phyloP scores from a whole-genome alignment of 2,888 invertebrate genomes.

The Drepanosiphum platanoidis region DNA sequence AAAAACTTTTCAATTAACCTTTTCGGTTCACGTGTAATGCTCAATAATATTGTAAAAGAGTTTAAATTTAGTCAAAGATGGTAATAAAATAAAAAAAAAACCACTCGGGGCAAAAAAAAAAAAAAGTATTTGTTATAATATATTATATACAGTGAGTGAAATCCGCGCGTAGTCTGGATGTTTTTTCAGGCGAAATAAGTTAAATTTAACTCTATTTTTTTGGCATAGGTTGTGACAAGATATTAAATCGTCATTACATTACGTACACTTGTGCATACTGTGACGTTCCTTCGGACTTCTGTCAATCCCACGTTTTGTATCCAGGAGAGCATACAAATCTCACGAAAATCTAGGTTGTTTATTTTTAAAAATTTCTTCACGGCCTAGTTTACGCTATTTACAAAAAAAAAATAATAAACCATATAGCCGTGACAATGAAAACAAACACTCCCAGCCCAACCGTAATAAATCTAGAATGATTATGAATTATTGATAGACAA shows the following conservation, averaged over 20 bases:
- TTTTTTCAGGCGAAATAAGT: slow-evolving; percentile 62
- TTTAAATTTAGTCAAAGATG: slow-evolving; percentile 18
- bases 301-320: slow-evolving; percentile 61
- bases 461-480: not conserved
- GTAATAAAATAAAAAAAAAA: slow-evolving; percentile 29
- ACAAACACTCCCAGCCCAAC: not conserved
- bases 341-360: slow-evolving; percentile 58
- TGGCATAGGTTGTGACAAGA: slow-evolving; percentile 61
- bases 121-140: slow-evolving; percentile 33
- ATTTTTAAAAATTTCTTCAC: slow-evolving; percentile 58
- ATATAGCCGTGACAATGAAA: slow-evolving; percentile 59
- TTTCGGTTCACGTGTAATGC: not conserved
- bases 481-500: not conserved
- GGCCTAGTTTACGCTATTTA: slow-evolving; percentile 53
- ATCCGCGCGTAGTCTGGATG: slow-evolving; percentile 51
- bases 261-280: slow-evolving; percentile 60
- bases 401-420: slow-evolving; percentile 30
- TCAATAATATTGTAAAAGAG: not conserved
- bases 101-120: slow-evolving; percentile 6
- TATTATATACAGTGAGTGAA: slow-evolving; percentile 35
- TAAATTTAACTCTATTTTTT: slow-evolving; percentile 62
- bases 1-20: not conserved
- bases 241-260: slow-evolving; percentile 62
- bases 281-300: slow-evolving; percentile 59
- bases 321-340: slow-evolving; percentile 59